phyloP scores from a whole-genome alignment of 1,140 invertebrate genomes.

The Drosophila equinoxialis region DNA sequence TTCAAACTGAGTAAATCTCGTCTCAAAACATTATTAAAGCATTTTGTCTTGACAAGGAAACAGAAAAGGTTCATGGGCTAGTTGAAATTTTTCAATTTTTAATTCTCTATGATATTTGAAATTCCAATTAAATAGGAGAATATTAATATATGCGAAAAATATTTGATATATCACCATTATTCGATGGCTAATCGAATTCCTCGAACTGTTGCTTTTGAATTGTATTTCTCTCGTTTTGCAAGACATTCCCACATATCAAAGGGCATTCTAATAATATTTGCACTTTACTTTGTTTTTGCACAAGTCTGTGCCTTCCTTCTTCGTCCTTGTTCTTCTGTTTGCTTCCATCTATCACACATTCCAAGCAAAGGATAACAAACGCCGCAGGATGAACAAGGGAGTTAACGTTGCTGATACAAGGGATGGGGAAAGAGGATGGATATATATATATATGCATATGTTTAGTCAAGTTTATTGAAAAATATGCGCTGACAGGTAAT shows the following conservation, averaged over 20 bases:
- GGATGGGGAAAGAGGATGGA: conserved; percentile 1
- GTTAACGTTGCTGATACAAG: neutral
- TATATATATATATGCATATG: conserved; percentile 51
- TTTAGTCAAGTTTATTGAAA: conserved; percentile 82
- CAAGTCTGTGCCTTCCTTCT: conserved; percentile 16
- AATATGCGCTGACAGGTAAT: conserved; percentile 81
- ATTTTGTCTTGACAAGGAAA: no score
- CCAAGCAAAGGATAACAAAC: conserved; percentile 23
- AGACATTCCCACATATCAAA: conserved; percentile 53
- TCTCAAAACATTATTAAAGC: no score
- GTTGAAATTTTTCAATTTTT: no score
- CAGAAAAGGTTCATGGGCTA: no score
- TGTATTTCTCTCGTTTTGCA: neutral
- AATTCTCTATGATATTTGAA: no score
- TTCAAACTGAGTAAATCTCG: no score
- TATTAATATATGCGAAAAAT: no score
- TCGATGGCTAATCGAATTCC: neutral
- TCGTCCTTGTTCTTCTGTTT: conserved; percentile 19
- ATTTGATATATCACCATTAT: neutral
- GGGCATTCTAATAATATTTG: conserved; percentile 59
- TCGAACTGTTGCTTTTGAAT: neutral
- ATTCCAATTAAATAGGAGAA: no score
- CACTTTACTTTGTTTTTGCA: conserved; percentile 46
- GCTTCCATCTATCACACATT: conserved; percentile 34
- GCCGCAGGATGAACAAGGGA: conserved; percentile 19